phyloP scores from a whole-genome alignment of 1,140 invertebrate genomes.

The Philopotamus ludificatus region DNA sequence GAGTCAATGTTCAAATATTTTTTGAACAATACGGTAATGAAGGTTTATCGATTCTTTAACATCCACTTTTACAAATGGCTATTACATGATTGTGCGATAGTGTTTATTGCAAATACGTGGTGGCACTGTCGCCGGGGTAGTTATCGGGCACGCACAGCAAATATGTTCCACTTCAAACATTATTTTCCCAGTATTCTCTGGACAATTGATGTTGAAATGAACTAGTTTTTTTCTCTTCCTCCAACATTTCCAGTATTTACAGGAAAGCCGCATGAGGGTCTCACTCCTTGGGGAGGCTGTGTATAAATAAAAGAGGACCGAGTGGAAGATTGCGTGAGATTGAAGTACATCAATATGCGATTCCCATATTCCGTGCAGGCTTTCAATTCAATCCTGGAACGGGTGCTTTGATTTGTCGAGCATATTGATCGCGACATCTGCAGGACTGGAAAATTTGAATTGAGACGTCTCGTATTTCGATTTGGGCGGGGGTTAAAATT shows the following conservation, averaged over 20 bases:
- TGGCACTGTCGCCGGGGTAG: too few species aligned
- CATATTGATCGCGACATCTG: too few species aligned
- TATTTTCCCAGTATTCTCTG: constrained; percentile 8
- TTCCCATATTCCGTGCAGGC: background rate
- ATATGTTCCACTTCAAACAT: constrained; percentile 7
- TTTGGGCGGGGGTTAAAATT: too few species aligned
- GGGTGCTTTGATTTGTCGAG: too few species aligned
- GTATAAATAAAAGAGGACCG: constrained; percentile 10
- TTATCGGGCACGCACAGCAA: background rate
- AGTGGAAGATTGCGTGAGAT: constrained; percentile 10
- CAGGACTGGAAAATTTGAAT: too few species aligned
- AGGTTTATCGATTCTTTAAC: too few species aligned
- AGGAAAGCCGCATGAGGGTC: constrained; percentile 9
- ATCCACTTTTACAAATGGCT: too few species aligned
- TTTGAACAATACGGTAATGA: too few species aligned
- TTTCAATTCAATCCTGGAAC: background rate
- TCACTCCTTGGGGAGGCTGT: constrained; percentile 4
- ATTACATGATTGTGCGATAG: too few species aligned
- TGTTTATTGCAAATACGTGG: too few species aligned
- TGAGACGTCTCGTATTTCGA: too few species aligned
- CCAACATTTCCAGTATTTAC: constrained; percentile 1
- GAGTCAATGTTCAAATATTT: too few species aligned
- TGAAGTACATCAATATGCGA: constrained; percentile 5
- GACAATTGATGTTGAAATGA: constrained; percentile 21
- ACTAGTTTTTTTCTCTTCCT: constrained; percentile 11